These are phyloP conservation scores for Kryptopterus vitreolus DNA, from an alignment of 2,797 vertebrate species.

Conservation along the genomic window DNA sequence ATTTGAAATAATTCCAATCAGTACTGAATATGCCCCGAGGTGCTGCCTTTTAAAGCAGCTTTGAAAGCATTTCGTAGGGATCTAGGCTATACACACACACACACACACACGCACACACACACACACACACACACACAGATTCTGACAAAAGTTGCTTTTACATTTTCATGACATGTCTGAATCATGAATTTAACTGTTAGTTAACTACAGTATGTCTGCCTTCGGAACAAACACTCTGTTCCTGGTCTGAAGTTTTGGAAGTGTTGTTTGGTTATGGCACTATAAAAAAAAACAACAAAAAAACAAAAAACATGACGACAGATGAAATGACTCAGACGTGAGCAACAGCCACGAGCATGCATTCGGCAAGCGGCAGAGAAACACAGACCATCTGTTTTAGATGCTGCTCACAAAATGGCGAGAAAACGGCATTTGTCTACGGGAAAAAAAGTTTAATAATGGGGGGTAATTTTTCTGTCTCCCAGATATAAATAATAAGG, in stretches of 20 bases:
- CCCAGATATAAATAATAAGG: background rate
- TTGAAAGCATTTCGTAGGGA: too few species aligned
- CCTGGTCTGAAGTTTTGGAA: constrained; percentile 1
- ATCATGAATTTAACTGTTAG: background rate
- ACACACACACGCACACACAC: too few species aligned
- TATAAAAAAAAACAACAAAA: too few species aligned
- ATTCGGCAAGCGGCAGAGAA: constrained; percentile 19
- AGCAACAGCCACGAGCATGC: constrained; percentile 40
- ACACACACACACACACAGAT: too few species aligned
- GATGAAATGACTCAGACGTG: constrained; percentile 49
- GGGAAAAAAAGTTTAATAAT: background rate
- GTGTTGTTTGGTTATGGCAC: constrained; percentile 15
- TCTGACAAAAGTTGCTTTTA: background rate
- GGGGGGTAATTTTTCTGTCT: background rate
- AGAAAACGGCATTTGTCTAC: constrained; percentile 4
- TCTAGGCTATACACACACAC: too few species aligned
- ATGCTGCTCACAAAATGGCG: background rate
- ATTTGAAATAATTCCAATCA: background rate
- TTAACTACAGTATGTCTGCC: background rate
- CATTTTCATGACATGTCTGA: background rate
- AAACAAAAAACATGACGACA: too few species aligned
- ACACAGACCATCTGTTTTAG: constrained; percentile 23
- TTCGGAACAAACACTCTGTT: constrained; percentile 1
- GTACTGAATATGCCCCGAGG: too few species aligned
- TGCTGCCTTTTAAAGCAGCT: background rate